phyloP scores from a whole-genome alignment of 2,797 vertebrate species.

The Phalanger gymnotis region DNA sequence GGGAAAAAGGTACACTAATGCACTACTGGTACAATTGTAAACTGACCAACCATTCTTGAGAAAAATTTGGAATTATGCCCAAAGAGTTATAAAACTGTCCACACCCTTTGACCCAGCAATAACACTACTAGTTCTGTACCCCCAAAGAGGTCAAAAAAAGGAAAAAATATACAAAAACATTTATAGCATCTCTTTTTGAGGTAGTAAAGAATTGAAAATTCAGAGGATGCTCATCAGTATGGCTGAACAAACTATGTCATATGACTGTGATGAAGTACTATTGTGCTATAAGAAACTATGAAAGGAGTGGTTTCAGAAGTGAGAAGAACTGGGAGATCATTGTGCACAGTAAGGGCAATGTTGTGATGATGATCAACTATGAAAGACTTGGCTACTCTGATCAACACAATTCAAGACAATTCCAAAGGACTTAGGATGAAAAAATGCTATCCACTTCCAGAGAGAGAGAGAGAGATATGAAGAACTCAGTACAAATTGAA shows the following conservation, averaged over 20 bases:
- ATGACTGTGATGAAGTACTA: not conserved
- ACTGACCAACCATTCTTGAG: not conserved
- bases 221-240: not conserved
- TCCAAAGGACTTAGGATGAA: not conserved
- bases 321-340: not conserved
- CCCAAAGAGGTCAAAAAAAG: not conserved
- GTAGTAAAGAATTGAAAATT: not conserved
- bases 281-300: not conserved
- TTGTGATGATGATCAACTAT: not conserved
- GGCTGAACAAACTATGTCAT: not conserved
- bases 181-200: not conserved
- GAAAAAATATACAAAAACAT: not conserved
- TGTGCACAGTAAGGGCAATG: not conserved
- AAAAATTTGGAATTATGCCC: not conserved
- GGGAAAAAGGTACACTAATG: not conserved
- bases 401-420: not conserved
- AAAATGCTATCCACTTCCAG: not conserved
- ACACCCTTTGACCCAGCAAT: not conserved
- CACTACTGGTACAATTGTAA: not conserved
- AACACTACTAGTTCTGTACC: not conserved
- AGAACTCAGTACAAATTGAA: not conserved
- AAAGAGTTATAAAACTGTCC: not conserved
- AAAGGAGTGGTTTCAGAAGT: not conserved
- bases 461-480: not conserved
- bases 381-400: not conserved